Conservation (phyloP, 1,140 invertebrate species). For the Drosophila dunni region DNA sequence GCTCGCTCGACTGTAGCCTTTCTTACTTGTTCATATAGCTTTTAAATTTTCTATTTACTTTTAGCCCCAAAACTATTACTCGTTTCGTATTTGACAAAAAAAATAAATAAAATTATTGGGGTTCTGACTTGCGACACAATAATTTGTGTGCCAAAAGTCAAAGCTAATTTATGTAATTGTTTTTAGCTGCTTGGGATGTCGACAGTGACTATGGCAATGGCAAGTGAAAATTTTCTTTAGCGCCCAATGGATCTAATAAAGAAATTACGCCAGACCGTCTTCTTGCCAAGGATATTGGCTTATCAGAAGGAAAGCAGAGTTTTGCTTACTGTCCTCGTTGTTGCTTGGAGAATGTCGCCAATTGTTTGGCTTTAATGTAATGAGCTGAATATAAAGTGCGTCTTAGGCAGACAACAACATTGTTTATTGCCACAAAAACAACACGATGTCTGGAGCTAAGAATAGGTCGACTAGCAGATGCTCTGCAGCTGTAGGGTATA, state of each 20-base stretch:
- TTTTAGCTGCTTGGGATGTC: slow-evolving; percentile 60
- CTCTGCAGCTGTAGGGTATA: neutral
- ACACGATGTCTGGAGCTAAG: slow-evolving; percentile 41
- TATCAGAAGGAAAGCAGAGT: slow-evolving; percentile 50
- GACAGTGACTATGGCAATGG: slow-evolving; percentile 10
- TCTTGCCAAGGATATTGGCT: slow-evolving; percentile 54
- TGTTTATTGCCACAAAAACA: slow-evolving; percentile 75
- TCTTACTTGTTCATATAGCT: no score
- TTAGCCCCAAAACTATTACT: no score
- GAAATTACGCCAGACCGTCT: slow-evolving; percentile 74
- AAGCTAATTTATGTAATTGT: slow-evolving; percentile 78
- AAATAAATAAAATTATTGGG: neutral
- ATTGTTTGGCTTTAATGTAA: slow-evolving; percentile 66
- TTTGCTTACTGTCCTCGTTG: slow-evolving; percentile 2
- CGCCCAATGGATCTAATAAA: slow-evolving; percentile 76
- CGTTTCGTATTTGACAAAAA: no score
- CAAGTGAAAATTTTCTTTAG: slow-evolving; percentile 49
- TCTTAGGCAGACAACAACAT: slow-evolving; percentile 53
- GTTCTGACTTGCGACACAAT: neutral
- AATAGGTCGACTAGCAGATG: slow-evolving; percentile 18
- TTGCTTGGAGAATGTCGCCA: slow-evolving; percentile 57
- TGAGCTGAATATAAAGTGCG: slow-evolving; percentile 80
- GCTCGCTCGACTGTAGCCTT: no score
- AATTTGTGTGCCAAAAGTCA: slow-evolving; percentile 14
- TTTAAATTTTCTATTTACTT: no score